phyloP scores from a whole-genome alignment of 2,888 invertebrate species.

The Ennomos quercinarius region DNA sequence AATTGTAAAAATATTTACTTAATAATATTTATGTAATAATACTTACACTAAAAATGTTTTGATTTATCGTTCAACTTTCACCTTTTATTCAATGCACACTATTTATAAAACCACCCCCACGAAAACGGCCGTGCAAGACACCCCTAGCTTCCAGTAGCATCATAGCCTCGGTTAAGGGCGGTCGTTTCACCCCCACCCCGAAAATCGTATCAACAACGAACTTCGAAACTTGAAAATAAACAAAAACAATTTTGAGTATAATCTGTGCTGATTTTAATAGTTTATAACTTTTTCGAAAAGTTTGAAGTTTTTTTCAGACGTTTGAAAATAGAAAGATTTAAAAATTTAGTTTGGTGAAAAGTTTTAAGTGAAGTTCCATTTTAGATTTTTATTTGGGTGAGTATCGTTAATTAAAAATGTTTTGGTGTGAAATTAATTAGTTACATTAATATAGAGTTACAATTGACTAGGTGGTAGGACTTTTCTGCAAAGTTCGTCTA shows the following conservation, averaged over 20 bases:
- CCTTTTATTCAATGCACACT: neutral
- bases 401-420: conserved; percentile 11
- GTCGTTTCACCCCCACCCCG: conserved; percentile 26
- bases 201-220: conserved; percentile 17
- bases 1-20: too few species aligned
- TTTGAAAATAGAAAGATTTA: conserved; percentile 9
- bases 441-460: too few species aligned
- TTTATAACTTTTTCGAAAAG: neutral
- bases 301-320: too few species aligned
- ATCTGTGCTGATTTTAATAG: conserved; percentile 11
- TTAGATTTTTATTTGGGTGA: conserved; percentile 20
- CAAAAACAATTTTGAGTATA: neutral
- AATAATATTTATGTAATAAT: too few species aligned
- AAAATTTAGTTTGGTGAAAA: conserved; percentile 29
- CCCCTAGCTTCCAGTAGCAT: conserved; percentile 30
- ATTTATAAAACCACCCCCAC: conserved; percentile 23
- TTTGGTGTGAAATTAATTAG: too few species aligned
- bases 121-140: conserved; percentile 18
- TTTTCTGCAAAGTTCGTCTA: too few species aligned
- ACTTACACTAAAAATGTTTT: too few species aligned
- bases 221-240: conserved; percentile 19
- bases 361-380: conserved; percentile 18
- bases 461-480: too few species aligned
- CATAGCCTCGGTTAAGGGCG: conserved; percentile 16
- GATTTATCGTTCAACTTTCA: neutral